These are phyloP conservation scores for Platysternon megacephalum DNA, from an alignment of 2,113 vertebrate species.

Conservation along the genomic window DNA sequence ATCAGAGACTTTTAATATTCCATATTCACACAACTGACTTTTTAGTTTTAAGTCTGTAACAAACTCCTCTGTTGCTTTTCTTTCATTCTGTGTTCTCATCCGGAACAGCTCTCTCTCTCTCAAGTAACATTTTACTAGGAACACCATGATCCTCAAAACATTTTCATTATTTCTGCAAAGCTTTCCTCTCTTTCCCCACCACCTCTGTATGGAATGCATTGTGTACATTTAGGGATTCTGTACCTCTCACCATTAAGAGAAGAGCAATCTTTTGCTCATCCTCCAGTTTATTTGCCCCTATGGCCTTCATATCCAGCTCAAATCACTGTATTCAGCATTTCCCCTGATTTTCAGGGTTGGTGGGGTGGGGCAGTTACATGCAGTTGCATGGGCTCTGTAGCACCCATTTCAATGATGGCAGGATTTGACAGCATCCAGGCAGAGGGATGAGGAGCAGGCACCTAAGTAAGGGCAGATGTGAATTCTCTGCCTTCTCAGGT, in stretches of 20 bases:
- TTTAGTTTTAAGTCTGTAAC: background rate
- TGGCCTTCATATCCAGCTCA: background rate
- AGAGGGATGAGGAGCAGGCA: background rate
- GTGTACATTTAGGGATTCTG: background rate
- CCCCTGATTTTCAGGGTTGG: background rate
- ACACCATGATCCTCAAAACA: background rate
- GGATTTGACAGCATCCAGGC: background rate
- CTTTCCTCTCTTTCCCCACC: background rate
- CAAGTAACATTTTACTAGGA: background rate
- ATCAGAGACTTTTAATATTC: background rate
- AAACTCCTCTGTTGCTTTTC: background rate
- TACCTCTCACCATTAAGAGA: background rate
- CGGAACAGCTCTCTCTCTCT: background rate
- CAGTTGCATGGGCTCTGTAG: background rate
- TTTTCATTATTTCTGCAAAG: background rate
- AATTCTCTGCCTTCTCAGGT: background rate
- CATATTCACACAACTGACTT: background rate
- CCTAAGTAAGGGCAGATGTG: background rate
- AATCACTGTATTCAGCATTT: background rate
- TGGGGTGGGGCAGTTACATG: background rate
- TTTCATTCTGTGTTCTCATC: too few relatives aligned
- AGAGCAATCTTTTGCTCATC: background rate
- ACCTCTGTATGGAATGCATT: background rate
- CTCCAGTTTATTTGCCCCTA: background rate
- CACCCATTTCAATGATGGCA: background rate